Base-by-base conservation (phyloP, 2,888 invertebrate genomes). In the Phrixothrix hirtus region DNA sequence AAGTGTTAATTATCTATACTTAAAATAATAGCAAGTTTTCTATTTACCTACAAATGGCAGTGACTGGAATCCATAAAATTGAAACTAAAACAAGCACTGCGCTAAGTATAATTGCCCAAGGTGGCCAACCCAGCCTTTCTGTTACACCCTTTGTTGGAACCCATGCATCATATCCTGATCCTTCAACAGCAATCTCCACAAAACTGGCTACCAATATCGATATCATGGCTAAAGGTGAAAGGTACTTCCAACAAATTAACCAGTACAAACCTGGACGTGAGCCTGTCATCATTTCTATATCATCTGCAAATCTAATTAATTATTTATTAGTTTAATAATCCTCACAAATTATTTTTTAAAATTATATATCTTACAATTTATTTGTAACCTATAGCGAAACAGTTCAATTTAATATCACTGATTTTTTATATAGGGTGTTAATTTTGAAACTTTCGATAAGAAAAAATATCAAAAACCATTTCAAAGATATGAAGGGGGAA, bases 281-380 rank as follows among this genome's bases (percentile, higher is more conserved):
- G 1, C 95, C 95, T 0, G 94, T 95, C 95, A 96, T 96, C 75
- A 92, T 81, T 75, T 95, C 92, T 57, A 95, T 93, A 74, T 95
- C 95, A 70, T 95, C 92, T 2, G 92, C 89, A 72, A 95, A 95
- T 76, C 92, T 92, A 69, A 2, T n/a, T n/a, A n/a, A n/a, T n/a
- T n/a, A n/a, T n/a, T n/a, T n/a, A n/a, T n/a, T n/a, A n/a, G n/a
- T n/a, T n/a, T n/a, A n/a, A n/a, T n/a, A n/a, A n/a, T n/a, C n/a
- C n/a, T n/a, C n/a, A n/a, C n/a, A n/a, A n/a, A n/a, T n/a, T n/a
- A n/a, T n/a, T n/a, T n/a, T n/a, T n/a, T n/a, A n/a, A n/a, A n/a
- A n/a, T n/a, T n/a, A n/a, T n/a, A n/a, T n/a, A n/a, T n/a, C n/a
- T n/a, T n/a, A n/a, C n/a, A n/a, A n/a, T n/a, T n/a, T n/a, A n/a